Percentiles rank a stretch among this genome's conserved stretches.
Conservation (phyloP, 2,113 vertebrate genomes). For the Panthera tigris region DNA sequence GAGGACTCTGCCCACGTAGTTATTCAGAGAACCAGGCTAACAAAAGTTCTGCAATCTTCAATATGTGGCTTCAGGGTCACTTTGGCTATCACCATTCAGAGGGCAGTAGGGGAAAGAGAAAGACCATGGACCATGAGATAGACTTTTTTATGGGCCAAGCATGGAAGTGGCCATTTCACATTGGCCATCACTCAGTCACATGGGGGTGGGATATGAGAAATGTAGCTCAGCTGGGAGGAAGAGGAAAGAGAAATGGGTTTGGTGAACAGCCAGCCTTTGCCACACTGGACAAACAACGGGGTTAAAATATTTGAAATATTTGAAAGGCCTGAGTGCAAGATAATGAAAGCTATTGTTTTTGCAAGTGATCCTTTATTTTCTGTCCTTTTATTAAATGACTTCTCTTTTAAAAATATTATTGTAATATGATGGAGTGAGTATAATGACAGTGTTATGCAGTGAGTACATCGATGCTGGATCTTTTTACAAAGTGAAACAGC, state of each 20-base stretch:
- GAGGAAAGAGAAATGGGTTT: background rate
- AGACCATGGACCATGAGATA: background rate
- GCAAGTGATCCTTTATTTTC: constrained; percentile 9
- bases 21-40: background rate
- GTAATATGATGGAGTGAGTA: background rate
- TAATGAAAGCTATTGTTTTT: constrained; percentile 32
- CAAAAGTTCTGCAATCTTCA: background rate
- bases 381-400: background rate
- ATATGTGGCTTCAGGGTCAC: background rate
- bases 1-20: background rate
- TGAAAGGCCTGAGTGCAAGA: background rate
- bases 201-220: background rate
- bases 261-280: background rate
- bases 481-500: background rate
- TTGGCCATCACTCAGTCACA: background rate
- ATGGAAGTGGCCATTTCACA: background rate
- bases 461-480: background rate
- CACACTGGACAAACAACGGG: background rate
- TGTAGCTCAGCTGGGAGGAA: background rate
- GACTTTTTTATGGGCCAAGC: background rate
- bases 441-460: background rate
- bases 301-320: constrained; percentile 36
- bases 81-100: background rate
- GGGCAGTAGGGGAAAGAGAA: background rate
- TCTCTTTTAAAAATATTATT: constrained; percentile 23